Percentiles rank a stretch among this genome's conserved stretches.
Evolutionary conservation across 37 sponge, comb jelly and placozoan genomes (phyloP).

Genomic region (Bolinopsis microptera): DNA sequence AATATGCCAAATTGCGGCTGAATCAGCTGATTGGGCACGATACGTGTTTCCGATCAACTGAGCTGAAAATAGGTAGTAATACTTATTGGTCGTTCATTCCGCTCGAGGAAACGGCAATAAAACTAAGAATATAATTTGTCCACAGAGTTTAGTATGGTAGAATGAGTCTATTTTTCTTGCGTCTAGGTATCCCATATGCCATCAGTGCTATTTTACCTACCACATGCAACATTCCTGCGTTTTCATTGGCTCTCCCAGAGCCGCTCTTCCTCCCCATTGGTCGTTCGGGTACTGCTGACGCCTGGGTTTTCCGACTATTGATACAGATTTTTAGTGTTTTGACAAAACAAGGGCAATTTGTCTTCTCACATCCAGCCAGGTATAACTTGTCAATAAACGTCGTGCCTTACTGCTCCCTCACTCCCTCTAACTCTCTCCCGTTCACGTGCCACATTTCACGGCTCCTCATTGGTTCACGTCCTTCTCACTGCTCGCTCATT

Average conservation of each 20-base stretch:
- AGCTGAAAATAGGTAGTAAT: neutral
- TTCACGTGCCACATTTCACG: neutral
- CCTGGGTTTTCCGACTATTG: neutral
- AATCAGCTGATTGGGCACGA: neutral
- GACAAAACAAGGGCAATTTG: neutral
- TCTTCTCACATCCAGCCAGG: neutral
- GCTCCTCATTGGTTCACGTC: neutral
- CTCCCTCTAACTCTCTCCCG: neutral
- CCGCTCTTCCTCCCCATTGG: neutral
- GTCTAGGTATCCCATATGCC: neutral
- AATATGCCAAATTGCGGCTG: neutral
- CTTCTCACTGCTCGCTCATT: neutral
- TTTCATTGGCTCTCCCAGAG: neutral
- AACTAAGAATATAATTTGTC: neutral
- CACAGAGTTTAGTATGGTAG: neutral
- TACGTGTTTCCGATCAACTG: neutral
- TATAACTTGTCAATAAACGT: neutral
- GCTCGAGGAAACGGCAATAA: neutral
- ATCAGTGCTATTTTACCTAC: neutral
- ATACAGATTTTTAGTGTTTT: neutral
- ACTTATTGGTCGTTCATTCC: neutral
- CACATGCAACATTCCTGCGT: neutral
- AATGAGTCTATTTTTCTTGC: neutral
- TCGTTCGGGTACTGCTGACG: neutral
- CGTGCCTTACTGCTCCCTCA: neutral